Evolutionary conservation across 2,797 vertebrate species (phyloP).

Genomic region (Malacoraja senta): DNA sequence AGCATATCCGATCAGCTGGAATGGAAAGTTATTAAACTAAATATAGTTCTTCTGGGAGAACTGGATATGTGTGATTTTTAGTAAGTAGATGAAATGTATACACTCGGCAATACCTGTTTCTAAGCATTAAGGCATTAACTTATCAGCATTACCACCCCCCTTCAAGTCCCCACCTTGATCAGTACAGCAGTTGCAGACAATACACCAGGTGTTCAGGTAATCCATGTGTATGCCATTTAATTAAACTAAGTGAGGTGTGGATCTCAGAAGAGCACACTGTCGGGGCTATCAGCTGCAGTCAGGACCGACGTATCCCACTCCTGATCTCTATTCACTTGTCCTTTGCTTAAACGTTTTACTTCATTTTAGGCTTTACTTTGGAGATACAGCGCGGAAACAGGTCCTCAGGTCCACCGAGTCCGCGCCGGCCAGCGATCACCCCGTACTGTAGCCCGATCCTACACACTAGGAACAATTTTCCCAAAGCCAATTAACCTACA

Average conservation of each 20-base stretch:
- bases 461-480: too few species aligned
- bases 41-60: neutral
- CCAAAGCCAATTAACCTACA: too few species aligned
- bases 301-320: neutral
- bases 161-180: neutral
- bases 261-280: neutral
- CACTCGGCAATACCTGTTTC: too few species aligned
- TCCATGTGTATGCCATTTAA: slow-evolving; percentile 1
- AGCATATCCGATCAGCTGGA: neutral
- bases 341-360: neutral
- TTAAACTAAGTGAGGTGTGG: neutral
- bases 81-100: neutral
- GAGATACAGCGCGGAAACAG: too few species aligned
- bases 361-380: too few species aligned
- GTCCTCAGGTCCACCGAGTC: too few species aligned
- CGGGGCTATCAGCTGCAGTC: neutral
- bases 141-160: neutral
- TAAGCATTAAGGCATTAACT: neutral
- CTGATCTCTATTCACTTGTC: neutral
- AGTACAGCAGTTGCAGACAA: neutral
- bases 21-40: neutral
- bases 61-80: neutral
- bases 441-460: too few species aligned
- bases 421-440: too few species aligned
- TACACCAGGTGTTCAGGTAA: neutral